These are phyloP conservation scores for Eupleurogrammus muticus DNA, from an alignment of 2,797 vertebrate genomes.

Conservation along the genomic window DNA sequence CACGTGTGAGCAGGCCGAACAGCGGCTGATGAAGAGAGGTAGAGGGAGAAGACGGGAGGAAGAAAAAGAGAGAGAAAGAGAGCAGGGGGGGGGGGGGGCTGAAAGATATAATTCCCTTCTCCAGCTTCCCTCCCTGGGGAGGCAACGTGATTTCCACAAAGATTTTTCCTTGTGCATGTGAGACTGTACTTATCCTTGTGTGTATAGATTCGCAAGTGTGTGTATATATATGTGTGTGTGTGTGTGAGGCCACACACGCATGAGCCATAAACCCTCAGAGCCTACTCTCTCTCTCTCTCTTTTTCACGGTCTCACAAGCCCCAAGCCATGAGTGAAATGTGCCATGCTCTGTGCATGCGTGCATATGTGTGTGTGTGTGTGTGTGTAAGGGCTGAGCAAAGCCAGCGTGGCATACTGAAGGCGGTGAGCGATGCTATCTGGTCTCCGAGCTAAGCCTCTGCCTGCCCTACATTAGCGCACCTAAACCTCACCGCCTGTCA, in stretches of 20 bases:
- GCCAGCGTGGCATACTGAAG: slow-evolving; percentile 79
- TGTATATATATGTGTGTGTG: slow-evolving; percentile 23
- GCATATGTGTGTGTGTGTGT: slow-evolving; percentile 28
- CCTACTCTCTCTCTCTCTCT: slow-evolving; percentile 63
- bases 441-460: slow-evolving; percentile 77
- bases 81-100: slow-evolving; percentile 8
- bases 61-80: slow-evolving; percentile 20
- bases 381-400: slow-evolving; percentile 50
- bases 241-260: slow-evolving; percentile 35
- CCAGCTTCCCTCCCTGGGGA: slow-evolving; percentile 64
- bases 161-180: slow-evolving; percentile 63
- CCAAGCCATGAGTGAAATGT: slow-evolving; percentile 82
- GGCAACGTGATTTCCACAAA: slow-evolving; percentile 70
- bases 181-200: slow-evolving; percentile 53
- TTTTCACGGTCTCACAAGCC: slow-evolving; percentile 77
- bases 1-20: slow-evolving; percentile 81
- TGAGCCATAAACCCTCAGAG: slow-evolving; percentile 51
- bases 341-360: slow-evolving; percentile 54
- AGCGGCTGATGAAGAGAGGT: slow-evolving; percentile 61
- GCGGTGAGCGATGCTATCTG: slow-evolving; percentile 82
- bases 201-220: slow-evolving; percentile 51
- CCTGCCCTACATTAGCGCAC: slow-evolving; percentile 82
- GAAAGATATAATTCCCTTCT: slow-evolving; percentile 63
- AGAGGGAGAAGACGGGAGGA: slow-evolving; percentile 53
- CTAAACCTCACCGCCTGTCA: slow-evolving; percentile 81